A percentile compares a stretch with the other conserved stretches of the same genome.
Evolutionary conservation across 2,113 vertebrate species (phyloP).

Genomic region (Noturus placidus): DNA sequence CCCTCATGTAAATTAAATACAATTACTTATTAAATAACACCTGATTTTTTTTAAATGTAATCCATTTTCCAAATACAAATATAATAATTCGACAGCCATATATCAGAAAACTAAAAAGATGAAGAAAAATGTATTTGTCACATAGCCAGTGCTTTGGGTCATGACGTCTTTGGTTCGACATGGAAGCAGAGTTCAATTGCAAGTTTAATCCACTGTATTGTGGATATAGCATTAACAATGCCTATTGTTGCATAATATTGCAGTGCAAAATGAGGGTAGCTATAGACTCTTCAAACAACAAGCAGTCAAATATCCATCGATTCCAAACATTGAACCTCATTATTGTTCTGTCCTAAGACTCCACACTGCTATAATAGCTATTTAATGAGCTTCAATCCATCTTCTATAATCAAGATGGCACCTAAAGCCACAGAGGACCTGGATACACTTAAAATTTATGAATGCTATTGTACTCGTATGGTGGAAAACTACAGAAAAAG

Average conservation of each 20-base stretch:
- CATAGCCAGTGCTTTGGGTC: not conserved
- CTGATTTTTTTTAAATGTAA: not conserved
- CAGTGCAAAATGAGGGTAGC: conserved; percentile 48
- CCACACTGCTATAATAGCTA: conserved; percentile 56
- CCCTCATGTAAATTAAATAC: not conserved
- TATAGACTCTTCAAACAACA: conserved; percentile 31
- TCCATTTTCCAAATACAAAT: not conserved
- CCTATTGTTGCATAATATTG: conserved; percentile 19
- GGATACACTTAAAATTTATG: conserved; percentile 44
- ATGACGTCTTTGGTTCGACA: not conserved
- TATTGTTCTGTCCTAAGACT: conserved; percentile 56
- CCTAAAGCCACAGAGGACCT: conserved; percentile 46
- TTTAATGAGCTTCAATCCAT: conserved; percentile 63
- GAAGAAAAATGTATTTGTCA: not conserved
- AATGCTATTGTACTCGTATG: conserved; percentile 19
- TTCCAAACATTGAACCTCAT: conserved; percentile 56
- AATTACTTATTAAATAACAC: not conserved
- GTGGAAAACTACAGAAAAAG: not conserved
- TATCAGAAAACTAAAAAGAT: not conserved
- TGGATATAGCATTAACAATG: conserved; percentile 9
- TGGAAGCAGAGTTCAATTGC: not conserved
- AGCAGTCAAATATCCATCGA: conserved; percentile 49
- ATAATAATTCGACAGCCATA: not conserved
- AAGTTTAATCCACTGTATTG: conserved; percentile 6
- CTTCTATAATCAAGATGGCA: conserved; percentile 55